Conservation (phyloP, 2,113 vertebrate genomes). For the Bambusicola thoracicus region DNA sequence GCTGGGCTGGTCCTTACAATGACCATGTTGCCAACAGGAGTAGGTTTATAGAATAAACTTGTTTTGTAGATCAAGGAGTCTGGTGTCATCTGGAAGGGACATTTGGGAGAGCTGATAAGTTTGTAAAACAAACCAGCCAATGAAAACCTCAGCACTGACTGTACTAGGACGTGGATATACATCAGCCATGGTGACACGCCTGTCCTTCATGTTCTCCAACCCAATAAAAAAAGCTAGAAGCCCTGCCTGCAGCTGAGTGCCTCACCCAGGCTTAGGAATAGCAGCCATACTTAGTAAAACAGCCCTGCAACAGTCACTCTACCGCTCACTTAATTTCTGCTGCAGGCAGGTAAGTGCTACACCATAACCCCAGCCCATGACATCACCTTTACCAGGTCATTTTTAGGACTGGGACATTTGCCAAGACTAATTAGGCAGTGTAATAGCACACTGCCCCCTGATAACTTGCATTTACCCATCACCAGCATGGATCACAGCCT, state of each 20-base stretch:
- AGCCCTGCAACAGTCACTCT: background rate
- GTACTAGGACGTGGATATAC: no score
- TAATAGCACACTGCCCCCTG: rapidly evolving
- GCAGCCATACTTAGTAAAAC: rapidly evolving
- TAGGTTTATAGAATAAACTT: slow-evolving; percentile 8
- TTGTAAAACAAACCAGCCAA: background rate
- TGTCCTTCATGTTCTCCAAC: background rate
- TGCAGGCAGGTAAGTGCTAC: rapidly evolving
- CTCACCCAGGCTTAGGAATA: background rate
- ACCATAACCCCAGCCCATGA: background rate
- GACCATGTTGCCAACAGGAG: background rate
- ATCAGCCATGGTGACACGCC: background rate
- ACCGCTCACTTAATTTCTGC: background rate
- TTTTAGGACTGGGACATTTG: rapidly evolving
- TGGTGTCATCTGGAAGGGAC: background rate
- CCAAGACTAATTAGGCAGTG: rapidly evolving
- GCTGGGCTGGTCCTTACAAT: background rate
- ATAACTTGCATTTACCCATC: background rate
- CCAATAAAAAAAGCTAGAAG: background rate
- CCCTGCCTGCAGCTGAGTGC: rapidly evolving
- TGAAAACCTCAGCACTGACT: background rate
- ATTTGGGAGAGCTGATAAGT: background rate
- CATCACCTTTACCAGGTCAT: background rate
- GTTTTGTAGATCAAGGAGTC: slow-evolving; percentile 40
- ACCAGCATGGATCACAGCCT: background rate